phyloP scores from a whole-genome alignment of 2,113 vertebrate species.

The Antechinus stuartii region DNA sequence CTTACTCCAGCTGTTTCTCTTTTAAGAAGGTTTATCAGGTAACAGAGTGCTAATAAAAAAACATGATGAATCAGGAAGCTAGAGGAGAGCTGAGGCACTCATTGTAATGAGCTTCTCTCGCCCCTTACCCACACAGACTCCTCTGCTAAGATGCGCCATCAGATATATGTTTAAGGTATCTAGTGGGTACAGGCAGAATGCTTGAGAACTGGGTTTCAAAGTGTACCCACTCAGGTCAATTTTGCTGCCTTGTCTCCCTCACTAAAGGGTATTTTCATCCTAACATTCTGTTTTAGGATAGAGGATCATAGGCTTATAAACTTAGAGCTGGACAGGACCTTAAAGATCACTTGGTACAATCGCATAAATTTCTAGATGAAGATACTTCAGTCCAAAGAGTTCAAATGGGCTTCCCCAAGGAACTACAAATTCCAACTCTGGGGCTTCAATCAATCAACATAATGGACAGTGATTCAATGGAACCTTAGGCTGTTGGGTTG shows the following conservation, averaged over 20 bases:
- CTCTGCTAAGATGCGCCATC: neutral
- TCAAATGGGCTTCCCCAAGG: neutral
- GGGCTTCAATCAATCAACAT: neutral
- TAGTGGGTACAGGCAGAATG: neutral
- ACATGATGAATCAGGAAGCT: slow-evolving; percentile 67
- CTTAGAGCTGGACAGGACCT: neutral
- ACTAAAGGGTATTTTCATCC: neutral
- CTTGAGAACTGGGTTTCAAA: neutral
- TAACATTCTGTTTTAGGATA: neutral
- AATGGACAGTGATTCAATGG: neutral
- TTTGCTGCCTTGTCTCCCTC: neutral
- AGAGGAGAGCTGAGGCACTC: neutral
- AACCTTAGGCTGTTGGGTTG: neutral
- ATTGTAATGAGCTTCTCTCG: neutral
- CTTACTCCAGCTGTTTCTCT: slow-evolving; percentile 72
- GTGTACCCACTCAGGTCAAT: rapidly evolving
- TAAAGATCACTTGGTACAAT: neutral
- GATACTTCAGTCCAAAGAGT: neutral
- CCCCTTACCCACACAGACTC: rapidly evolving
- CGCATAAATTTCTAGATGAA: neutral
- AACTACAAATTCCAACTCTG: neutral
- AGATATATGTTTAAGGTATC: neutral
- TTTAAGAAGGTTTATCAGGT: slow-evolving; percentile 67
- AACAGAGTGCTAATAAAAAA: slow-evolving; percentile 73
- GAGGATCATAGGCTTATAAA: neutral